Base-by-base conservation (phyloP, 2,113 vertebrate genomes). In the Thalassoma bifasciatum region DNA sequence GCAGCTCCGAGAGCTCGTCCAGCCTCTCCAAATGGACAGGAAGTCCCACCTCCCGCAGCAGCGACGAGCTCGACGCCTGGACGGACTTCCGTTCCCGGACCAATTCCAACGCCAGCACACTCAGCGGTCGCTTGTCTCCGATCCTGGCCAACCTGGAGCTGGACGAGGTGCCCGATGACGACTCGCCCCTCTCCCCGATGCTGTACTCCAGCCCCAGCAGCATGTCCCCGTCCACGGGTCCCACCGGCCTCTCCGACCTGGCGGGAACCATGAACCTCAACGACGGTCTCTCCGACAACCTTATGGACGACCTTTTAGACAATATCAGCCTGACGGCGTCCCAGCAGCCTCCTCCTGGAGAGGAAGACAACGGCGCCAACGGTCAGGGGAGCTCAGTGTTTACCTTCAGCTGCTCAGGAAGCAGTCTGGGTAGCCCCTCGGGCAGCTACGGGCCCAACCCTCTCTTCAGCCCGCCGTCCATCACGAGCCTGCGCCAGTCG, bases 241-340 rank as follows among this genome's bases (percentile, higher is more conserved):
- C 95, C 7, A 94, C 96, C 26, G 97, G 96, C 85, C 95, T 99
- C 75, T 96, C 98, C 1, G 98, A 99, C 92, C 96, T 99, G 92
- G 93, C 98, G 0, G 97, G 96, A 69, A 99, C 98, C 82, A 99
- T 99, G 96, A 99, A 99, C 89, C 94, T 99, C 83, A 99, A 99
- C 0, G 98, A 99, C 0, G 96, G 96, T 66, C 94, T 98, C 81
- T 88, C 95, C 0, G 96, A 96, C 83, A 95, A 97, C 86, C 93
- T 98, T 87, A 98, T 99, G 96, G 97, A 97, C 9, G 96, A 97
- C 87, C 95, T 99, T 71, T 90, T 99, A 75, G 97, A 99, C 89
- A 96, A 98, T 80, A 98, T 99, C 91, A 93, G 95, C 44, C 93
- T 99, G 74, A 96, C 96, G 1, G 78, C 96, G 0, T 92, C 97